Conservation (phyloP, 2,113 vertebrate species). For the Numida meleagris region DNA sequence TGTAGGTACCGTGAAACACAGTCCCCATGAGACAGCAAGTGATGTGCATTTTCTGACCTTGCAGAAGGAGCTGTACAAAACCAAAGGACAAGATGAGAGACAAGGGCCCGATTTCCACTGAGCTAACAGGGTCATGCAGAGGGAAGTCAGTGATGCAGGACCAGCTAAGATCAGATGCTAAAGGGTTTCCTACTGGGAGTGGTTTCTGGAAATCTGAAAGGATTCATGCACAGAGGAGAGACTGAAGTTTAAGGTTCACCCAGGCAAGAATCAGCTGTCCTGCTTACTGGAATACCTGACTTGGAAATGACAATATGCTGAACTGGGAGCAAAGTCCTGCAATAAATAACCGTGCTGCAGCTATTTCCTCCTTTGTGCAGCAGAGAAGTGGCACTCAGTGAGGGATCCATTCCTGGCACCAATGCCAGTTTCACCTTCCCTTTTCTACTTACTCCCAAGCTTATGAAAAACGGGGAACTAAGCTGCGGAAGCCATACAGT, state of each 20-base stretch:
- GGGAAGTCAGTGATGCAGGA: not conserved
- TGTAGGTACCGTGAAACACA: not conserved
- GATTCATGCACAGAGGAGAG: not conserved
- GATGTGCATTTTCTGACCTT: not conserved
- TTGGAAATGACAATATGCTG: slow-evolving; percentile 55
- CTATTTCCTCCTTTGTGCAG: slow-evolving; percentile 68
- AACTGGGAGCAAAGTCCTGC: slow-evolving; percentile 80
- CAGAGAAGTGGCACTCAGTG: not conserved
- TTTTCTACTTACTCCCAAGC: not conserved
- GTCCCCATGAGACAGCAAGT: not conserved
- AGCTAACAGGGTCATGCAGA: not conserved
- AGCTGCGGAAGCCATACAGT: not conserved
- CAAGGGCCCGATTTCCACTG: not conserved
- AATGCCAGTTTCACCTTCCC: not conserved
- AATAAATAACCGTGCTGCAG: slow-evolving; percentile 73
- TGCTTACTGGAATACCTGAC: not conserved
- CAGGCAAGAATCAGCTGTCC: not conserved
- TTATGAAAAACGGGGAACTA: not conserved
- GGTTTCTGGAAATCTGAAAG: not conserved
- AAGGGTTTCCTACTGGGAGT: not conserved
- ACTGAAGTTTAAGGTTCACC: slow-evolving; percentile 10
- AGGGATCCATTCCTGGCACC: not conserved
- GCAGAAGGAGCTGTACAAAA: not conserved
- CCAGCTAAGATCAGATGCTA: not conserved
- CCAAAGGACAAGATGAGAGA: not conserved